phyloP scores from a whole-genome alignment of 1,140 invertebrate genomes.

The Zaprionus inermis region DNA sequence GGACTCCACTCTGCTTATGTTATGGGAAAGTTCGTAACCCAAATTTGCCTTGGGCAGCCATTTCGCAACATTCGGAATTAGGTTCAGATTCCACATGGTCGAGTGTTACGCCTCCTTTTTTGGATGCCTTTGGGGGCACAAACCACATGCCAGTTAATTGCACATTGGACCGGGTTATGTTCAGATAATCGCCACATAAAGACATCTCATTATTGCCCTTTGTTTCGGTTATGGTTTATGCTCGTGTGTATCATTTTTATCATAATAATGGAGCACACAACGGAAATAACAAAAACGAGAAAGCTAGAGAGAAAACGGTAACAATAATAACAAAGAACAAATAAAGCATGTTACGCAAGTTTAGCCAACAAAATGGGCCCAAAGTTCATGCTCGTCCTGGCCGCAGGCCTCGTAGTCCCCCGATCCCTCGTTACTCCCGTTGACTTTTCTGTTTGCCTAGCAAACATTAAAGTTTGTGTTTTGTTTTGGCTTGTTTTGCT shows the following conservation, averaged over 20 bases:
- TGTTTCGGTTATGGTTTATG: slow-evolving; percentile 47
- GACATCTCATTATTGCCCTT: slow-evolving; percentile 70
- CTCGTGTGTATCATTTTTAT: slow-evolving; percentile 41
- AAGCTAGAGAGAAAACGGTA: slow-evolving; percentile 12
- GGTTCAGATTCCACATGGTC: background rate
- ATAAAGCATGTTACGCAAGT: slow-evolving; percentile 35
- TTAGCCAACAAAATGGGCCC: slow-evolving; percentile 23
- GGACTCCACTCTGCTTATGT: background rate
- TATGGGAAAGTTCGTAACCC: background rate
- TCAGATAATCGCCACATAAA: slow-evolving; percentile 79
- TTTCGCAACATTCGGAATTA: slow-evolving; percentile 8
- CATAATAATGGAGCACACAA: slow-evolving; percentile 37
- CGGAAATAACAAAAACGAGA: slow-evolving; percentile 2
- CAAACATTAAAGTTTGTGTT: slow-evolving; percentile 79
- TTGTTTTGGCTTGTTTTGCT: slow-evolving; percentile 22
- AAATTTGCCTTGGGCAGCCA: slow-evolving; percentile 9
- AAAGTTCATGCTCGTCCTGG: slow-evolving; percentile 20
- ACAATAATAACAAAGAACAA: slow-evolving; percentile 28
- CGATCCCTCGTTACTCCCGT: background rate
- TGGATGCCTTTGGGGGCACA: slow-evolving; percentile 7
- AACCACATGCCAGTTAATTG: slow-evolving; percentile 67
- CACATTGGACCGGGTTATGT: slow-evolving; percentile 66
- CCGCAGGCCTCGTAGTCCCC: slow-evolving; percentile 13
- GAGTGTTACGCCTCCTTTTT: background rate
- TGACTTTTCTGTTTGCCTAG: slow-evolving; percentile 58